Base-by-base conservation (phyloP, 2,797 vertebrate species). In the Argentina silus region DNA sequence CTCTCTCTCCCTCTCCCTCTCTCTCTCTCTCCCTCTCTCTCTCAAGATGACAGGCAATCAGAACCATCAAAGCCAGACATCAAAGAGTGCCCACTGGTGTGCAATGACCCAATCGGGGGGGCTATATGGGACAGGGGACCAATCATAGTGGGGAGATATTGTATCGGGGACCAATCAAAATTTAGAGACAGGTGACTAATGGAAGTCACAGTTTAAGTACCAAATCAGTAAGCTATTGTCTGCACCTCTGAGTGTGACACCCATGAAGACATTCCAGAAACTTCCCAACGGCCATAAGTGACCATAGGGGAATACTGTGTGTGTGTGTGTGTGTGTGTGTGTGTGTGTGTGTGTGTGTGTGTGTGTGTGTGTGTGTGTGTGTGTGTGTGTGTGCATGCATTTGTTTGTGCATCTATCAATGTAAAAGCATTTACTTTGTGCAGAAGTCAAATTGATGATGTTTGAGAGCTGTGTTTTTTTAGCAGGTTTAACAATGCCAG, bases 1-100 rank as follows among this genome's bases (percentile, higher is more conserved):
- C n/a, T n/a, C n/a, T n/a, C n/a, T n/a, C n/a, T n/a, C n/a, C n/a
- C n/a, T n/a, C n/a, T n/a, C n/a, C n/a, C n/a, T n/a, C 53, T 19
- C 3, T 19, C 42, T 51, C 1, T 7, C 14, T n/a, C 65, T 62
- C 45, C 68, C 65, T 12, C 15, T 47, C 71, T 69, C 61, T 42
- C 47, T 72, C 63, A 10, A 60, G 7, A 53, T 42, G 51, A 19
- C 27, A 27, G 67, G 53, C 17, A 70, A 74, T 48, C 55, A 55
- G 56, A 48, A 36, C 17, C 51, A 7, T 11, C 12, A 7, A 57
- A 36, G 47, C 14, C 42, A 51, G 64, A 65, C 51, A 66, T 43
- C 15, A 56, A 42, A 44, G 65, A 45, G 36, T 14, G 67, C 70
- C 59, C 43, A 14, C 10, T 45, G 57, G 57, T 11, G 23, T 63